Evolutionary conservation across 1,140 invertebrate species (phyloP).

Genomic region (Popillia japonica): DNA sequence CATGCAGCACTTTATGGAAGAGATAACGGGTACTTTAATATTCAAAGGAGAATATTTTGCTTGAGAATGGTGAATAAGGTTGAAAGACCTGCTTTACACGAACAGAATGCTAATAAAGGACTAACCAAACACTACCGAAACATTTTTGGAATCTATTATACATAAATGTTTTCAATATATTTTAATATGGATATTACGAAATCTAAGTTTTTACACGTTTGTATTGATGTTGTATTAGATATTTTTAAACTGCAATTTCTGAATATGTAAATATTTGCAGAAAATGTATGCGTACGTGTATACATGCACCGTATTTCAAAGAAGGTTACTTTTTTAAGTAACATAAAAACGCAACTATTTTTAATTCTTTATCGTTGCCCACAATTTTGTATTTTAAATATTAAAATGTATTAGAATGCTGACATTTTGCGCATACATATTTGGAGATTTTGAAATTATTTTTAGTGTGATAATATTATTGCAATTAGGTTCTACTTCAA

Average conservation of each 20-base stretch:
- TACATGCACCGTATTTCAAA: background rate
- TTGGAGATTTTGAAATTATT: no score
- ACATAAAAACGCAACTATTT: no score
- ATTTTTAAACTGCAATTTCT: background rate
- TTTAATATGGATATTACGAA: background rate
- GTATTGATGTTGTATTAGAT: no score
- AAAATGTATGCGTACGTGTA: background rate
- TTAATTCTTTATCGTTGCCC: no score
- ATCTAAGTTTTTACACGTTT: background rate
- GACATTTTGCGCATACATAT: no score
- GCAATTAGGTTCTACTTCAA: no score
- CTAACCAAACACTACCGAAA: background rate
- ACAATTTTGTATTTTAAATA: no score
- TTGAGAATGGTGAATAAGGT: conserved; percentile 25
- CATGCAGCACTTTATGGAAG: conserved; percentile 2
- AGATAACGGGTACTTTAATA: conserved; percentile 29
- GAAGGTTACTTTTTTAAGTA: no score
- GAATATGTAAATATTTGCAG: no score
- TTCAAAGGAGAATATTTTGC: conserved; percentile 30
- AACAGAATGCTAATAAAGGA: conserved; percentile 12
- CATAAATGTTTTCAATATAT: background rate
- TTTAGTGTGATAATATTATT: no score
- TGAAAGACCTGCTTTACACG: conserved; percentile 24
- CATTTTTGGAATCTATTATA: conserved; percentile 1
- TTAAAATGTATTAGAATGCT: no score